Percentiles rank a stretch among this genome's conserved stretches.
Conservation (phyloP, 2,888 invertebrate genomes). For the Saturnia pavonia region DNA sequence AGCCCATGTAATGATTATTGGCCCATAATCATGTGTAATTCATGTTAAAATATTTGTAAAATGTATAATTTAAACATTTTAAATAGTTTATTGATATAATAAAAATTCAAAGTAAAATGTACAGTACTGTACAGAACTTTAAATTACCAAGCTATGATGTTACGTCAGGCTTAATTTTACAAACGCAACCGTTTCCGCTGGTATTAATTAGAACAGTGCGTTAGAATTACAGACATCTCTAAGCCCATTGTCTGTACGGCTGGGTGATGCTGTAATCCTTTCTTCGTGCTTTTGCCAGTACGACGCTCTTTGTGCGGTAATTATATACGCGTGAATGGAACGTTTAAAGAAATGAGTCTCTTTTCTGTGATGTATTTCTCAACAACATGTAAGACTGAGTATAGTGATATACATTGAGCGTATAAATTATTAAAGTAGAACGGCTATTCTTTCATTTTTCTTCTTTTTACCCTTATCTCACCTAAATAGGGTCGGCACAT, state of each 20-base stretch:
- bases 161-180: neutral
- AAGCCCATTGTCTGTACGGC: conserved; percentile 26
- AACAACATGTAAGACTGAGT: neutral
- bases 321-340: conserved; percentile 19
- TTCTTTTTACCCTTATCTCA: too few relatives aligned
- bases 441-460: too few relatives aligned
- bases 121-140: neutral
- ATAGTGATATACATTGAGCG: too few relatives aligned
- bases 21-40: too few relatives aligned
- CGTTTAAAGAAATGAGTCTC: conserved; percentile 6
- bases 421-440: too few relatives aligned
- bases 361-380: neutral
- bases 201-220: conserved; percentile 17
- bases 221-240: conserved; percentile 22
- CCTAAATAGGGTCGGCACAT: too few relatives aligned
- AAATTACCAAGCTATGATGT: neutral
- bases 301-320: conserved; percentile 21
- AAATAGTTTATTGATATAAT: too few relatives aligned
- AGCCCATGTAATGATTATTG: too few relatives aligned
- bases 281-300: conserved; percentile 35
- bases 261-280: conserved; percentile 31
- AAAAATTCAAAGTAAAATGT: neutral
- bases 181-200: conserved; percentile 1
- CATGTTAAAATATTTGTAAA: too few relatives aligned
- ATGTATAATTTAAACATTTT: too few relatives aligned